Conservation (phyloP, 2,888 invertebrate genomes). For the Brachyptera putata region DNA sequence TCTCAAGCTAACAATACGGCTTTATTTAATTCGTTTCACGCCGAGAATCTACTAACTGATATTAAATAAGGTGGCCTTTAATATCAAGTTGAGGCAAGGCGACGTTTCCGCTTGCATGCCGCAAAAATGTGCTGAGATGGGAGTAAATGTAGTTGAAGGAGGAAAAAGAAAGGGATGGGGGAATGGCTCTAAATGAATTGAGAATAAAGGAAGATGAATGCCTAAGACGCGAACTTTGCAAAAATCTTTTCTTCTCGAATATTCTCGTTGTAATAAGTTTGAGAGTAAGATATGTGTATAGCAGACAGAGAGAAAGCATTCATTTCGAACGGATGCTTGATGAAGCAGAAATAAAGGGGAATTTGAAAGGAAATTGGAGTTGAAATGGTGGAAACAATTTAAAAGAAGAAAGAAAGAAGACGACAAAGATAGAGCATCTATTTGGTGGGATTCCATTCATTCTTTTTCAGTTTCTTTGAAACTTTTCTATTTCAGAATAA, state of each 20-base stretch:
- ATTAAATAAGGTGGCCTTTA: too few species aligned
- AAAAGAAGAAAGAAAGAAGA: constrained; percentile 9
- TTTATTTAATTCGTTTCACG: too few species aligned
- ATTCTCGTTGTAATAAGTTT: constrained; percentile 17
- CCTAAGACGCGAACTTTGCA: constrained; percentile 9
- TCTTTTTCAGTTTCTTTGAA: background rate
- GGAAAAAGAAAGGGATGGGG: constrained; percentile 24
- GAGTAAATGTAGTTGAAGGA: constrained; percentile 22
- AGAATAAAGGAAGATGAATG: constrained; percentile 19
- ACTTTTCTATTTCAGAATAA: constrained; percentile 7
- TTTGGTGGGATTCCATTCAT: background rate
- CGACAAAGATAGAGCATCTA: constrained; percentile 6
- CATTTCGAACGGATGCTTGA: constrained; percentile 30
- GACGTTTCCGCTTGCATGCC: constrained; percentile 24
- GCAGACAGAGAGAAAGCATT: constrained; percentile 23
- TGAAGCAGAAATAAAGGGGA: constrained; percentile 31
- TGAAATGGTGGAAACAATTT: constrained; percentile 30
- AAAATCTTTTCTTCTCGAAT: constrained; percentile 17
- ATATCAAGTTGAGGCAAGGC: too few species aligned
- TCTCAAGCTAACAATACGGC: too few species aligned
- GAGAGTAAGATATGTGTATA: constrained; percentile 19
- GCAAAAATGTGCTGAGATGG: constrained; percentile 24
- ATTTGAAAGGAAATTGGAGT: constrained; percentile 32
- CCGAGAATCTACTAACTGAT: too few species aligned
- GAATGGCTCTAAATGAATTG: constrained; percentile 22